Percentiles rank a stretch among this genome's conserved stretches.
Evolutionary conservation across 23 tunicate species (phyloP).

Genomic region (Ascidia mentula): DNA sequence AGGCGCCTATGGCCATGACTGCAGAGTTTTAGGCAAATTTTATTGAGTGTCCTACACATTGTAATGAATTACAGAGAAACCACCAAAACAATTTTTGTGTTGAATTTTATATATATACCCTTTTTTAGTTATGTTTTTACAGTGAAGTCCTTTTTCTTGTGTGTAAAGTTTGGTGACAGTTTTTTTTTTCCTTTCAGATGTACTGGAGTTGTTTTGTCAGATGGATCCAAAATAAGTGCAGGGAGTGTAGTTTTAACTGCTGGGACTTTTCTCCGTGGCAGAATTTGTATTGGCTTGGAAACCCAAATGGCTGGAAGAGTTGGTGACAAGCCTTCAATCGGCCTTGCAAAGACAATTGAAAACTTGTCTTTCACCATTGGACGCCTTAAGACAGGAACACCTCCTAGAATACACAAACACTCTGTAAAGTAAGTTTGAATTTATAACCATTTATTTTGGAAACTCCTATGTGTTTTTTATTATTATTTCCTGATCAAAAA

Average conservation of each 20-base stretch:
- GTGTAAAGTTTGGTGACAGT: too few species aligned
- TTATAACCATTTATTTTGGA: too few species aligned
- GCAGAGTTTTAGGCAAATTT: too few species aligned
- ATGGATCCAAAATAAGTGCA: slow-evolving; percentile 39
- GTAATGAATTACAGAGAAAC: neutral
- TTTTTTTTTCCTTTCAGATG: slow-evolving; percentile 34
- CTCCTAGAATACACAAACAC: slow-evolving; percentile 62
- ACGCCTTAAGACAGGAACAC: slow-evolving; percentile 88
- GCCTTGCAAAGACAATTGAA: slow-evolving; percentile 84
- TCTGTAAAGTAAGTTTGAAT: slow-evolving; percentile 42
- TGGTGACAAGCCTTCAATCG: slow-evolving; percentile 72
- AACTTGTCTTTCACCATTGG: slow-evolving; percentile 78
- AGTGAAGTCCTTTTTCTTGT: too few species aligned
- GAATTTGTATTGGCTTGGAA: slow-evolving; percentile 62
- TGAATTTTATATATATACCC: neutral
- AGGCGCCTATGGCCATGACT: too few species aligned
- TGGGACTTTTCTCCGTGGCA: slow-evolving; percentile 84
- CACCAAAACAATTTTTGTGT: neutral
- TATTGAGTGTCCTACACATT: too few species aligned
- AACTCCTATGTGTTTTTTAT: too few species aligned
- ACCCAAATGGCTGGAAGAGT: slow-evolving; percentile 59
- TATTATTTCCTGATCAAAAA: neutral
- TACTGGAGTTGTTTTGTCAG: slow-evolving; percentile 60
- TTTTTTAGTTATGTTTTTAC: neutral
- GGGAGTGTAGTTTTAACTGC: slow-evolving; percentile 79